Evolutionary conservation across 1,140 invertebrate species (phyloP).

Genomic region (Drosophila kurseongensis): DNA sequence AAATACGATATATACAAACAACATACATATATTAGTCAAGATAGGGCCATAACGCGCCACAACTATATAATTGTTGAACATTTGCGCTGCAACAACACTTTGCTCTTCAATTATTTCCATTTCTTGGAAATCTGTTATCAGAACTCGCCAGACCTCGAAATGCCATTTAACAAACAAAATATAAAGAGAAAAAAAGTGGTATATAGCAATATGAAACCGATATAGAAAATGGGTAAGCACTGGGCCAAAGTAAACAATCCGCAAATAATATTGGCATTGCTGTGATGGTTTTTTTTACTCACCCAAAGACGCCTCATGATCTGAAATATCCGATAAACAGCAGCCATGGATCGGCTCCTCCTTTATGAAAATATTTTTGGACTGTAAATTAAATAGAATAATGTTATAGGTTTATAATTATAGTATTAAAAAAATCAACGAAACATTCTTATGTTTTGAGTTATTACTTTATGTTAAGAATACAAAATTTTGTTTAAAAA

Average conservation of each 20-base stretch:
- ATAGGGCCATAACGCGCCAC: conserved; percentile 42
- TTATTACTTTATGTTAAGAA: too few relatives aligned
- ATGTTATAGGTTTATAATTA: not conserved
- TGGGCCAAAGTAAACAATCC: conserved; percentile 21
- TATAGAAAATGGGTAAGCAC: conserved; percentile 48
- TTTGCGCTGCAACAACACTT: conserved; percentile 64
- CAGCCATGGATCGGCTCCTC: conserved; percentile 76
- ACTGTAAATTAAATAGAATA: conserved; percentile 21
- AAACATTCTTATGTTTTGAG: too few relatives aligned
- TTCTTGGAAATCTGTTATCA: conserved; percentile 74
- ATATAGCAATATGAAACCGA: conserved; percentile 31
- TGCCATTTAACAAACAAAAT: conserved; percentile 36
- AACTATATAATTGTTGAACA: conserved; percentile 46
- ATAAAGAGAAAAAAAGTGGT: conserved; percentile 6
- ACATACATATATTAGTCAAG: conserved; percentile 31
- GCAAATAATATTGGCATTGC: conserved; percentile 14
- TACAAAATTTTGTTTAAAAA: too few relatives aligned
- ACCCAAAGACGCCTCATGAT: conserved; percentile 82
- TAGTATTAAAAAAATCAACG: too few relatives aligned
- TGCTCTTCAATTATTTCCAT: conserved; percentile 73
- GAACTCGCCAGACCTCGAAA: conserved; percentile 29
- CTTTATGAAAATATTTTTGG: conserved; percentile 77
- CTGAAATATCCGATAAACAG: conserved; percentile 82
- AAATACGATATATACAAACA: conserved; percentile 1
- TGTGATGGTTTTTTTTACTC: conserved; percentile 39